phyloP scores from a whole-genome alignment of 2,113 vertebrate genomes.

The Otocyon megalotis region DNA sequence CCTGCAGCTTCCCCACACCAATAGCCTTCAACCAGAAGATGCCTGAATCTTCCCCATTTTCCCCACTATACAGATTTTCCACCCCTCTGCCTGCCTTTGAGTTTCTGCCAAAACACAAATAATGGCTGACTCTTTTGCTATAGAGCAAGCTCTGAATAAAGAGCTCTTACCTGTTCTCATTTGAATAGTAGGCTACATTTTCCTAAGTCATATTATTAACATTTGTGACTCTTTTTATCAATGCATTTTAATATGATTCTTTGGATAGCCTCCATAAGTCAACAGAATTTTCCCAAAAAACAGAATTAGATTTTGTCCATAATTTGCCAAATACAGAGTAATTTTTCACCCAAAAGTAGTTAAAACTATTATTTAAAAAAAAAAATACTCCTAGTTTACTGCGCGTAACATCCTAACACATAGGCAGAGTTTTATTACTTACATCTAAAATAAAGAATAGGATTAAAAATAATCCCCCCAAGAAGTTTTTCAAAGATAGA shows the following conservation, averaged over 20 bases:
- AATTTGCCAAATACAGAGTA: neutral
- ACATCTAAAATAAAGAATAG: neutral
- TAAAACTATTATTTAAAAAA: constrained; percentile 14
- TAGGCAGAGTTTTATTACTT: constrained; percentile 1
- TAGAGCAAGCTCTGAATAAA: neutral
- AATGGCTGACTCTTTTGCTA: neutral
- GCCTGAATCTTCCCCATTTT: neutral
- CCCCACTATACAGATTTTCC: neutral
- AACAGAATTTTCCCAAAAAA: neutral
- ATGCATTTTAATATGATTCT: neutral
- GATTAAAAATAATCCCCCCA: neutral
- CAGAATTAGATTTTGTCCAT: neutral
- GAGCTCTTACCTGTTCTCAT: neutral
- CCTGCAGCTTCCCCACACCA: neutral
- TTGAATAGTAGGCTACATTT: neutral
- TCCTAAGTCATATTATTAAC: neutral
- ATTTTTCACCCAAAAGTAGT: constrained; percentile 39
- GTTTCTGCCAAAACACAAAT: constrained; percentile 27
- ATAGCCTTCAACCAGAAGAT: neutral
- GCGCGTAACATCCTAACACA: neutral
- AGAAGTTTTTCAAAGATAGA: neutral
- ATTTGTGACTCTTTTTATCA: neutral
- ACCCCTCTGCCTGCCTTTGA: neutral
- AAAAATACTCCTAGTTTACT: neutral
- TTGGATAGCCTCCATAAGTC: neutral